Evolutionary conservation across 2,113 vertebrate genomes (phyloP), one percentile per base, ranked within the genome.

Genomic region (Corapipo altera): DNA sequence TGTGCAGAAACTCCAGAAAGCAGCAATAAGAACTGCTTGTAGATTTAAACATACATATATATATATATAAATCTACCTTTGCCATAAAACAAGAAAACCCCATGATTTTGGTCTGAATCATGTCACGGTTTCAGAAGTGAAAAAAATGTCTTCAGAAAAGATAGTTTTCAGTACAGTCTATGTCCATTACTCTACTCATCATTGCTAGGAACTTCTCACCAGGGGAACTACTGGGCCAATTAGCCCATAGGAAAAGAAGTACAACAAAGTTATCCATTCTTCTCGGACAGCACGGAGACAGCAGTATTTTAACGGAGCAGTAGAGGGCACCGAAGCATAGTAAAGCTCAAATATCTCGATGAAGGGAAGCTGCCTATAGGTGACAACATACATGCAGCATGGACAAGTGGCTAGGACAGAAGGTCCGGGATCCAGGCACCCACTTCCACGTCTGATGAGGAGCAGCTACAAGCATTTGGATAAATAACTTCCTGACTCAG

Each of bases 241-340:
- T 24, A 66, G 15, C 5, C 66, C 51, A 15, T 0, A 43, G 23
- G 8, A 12, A 22, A 3, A 78, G 11, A 35, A 3, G 24, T 4
- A 28, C 12, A 76, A 69, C 12, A 55, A 76, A 82, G 41, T 12
- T 4, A 51, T 33, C 20, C 37, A 2, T 2, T n/a, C 11, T 61
- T 77, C 67, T 41, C 3, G 2, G 14, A 44, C 0, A 75, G 73
- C 46, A 64, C 74, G 88, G 72, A 83, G 59, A 84, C 67, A 95
- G 95, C 94, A 96, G 65, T 97, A 90, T 96, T 95, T 91, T 46
- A 85, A 41, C 0, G 20, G 79, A 93, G 90, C 95, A 95, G 92
- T 52, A 96, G 95, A 97, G 94, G 95, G 95, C 95, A 97, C 89
- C 76, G 95, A 93, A 96, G 88, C 93, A 77, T 75, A 97, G 90